Evolutionary conservation across 2,888 invertebrate species (phyloP).

Genomic region (Lymantria monacha): DNA sequence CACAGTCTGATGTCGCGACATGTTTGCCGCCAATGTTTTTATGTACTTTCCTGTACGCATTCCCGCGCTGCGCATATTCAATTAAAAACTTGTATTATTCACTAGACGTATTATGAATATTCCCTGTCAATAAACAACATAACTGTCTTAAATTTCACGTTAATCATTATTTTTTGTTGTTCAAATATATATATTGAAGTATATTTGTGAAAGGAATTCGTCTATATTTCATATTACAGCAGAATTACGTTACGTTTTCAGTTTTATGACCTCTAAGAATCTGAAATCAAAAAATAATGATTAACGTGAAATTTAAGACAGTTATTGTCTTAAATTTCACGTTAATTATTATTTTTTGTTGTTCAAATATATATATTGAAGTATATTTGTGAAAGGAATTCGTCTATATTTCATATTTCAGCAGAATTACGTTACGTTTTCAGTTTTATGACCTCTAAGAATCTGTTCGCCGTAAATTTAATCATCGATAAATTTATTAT

Average conservation of each 20-base stretch:
- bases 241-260: constrained; percentile 34
- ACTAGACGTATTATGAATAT: neutral
- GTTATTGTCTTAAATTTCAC: too few relatives aligned
- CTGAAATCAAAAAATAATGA: constrained; percentile 4
- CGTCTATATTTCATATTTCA: constrained; percentile 14
- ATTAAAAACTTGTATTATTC: constrained; percentile 44
- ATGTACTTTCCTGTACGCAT: constrained; percentile 64
- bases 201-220: neutral
- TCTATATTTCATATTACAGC: constrained; percentile 15
- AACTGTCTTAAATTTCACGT: too few relatives aligned
- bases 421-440: constrained; percentile 32
- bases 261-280: constrained; percentile 45
- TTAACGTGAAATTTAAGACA: too few relatives aligned
- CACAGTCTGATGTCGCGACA: constrained; percentile 41
- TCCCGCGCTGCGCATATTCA: constrained; percentile 50
- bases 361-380: neutral
- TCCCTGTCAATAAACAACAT: too few relatives aligned
- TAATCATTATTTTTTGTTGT: neutral
- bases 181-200: neutral
- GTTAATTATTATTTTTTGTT: too few relatives aligned
- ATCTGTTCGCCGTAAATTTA: constrained; percentile 45
- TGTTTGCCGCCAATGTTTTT: constrained; percentile 63
- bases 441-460: constrained; percentile 45
- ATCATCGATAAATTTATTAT: constrained; percentile 45
- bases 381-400: neutral